phyloP scores from a whole-genome alignment of 2,113 vertebrate species.

The Notothenia coriiceps region DNA sequence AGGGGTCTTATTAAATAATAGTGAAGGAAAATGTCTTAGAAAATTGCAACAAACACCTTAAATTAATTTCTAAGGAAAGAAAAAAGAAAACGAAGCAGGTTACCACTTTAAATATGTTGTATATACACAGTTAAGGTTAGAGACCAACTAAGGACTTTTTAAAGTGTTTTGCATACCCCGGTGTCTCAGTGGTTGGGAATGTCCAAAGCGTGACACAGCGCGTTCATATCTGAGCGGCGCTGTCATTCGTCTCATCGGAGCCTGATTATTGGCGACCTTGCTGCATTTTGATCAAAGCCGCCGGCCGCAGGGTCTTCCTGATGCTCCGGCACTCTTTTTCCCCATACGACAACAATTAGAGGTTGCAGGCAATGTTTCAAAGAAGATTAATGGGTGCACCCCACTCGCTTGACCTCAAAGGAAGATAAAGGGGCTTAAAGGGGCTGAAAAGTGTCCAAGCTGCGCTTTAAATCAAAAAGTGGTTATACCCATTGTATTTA shows the following conservation, averaged over 20 bases:
- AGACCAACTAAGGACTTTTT: too few relatives aligned
- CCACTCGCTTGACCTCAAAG: conserved; percentile 82
- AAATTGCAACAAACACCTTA: too few relatives aligned
- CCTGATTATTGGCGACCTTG: conserved; percentile 36
- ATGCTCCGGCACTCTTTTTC: conserved; percentile 50
- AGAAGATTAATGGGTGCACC: conserved; percentile 50
- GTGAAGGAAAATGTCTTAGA: too few relatives aligned
- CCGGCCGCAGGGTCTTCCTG: conserved; percentile 38
- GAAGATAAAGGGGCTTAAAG: conserved; percentile 76
- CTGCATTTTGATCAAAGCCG: conserved; percentile 62
- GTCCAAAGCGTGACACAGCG: conserved; percentile 43
- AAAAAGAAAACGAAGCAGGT: too few relatives aligned
- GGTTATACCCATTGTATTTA: not conserved
- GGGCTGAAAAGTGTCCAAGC: conserved; percentile 41
- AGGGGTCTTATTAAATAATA: not conserved
- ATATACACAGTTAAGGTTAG: too few relatives aligned
- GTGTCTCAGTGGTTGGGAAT: conserved; percentile 57
- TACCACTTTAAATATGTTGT: too few relatives aligned
- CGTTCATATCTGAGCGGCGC: conserved; percentile 30
- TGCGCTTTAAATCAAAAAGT: not conserved
- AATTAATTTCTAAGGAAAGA: too few relatives aligned
- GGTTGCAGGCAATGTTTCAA: conserved; percentile 70
- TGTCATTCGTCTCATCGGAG: conserved; percentile 43
- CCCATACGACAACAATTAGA: conserved; percentile 76
- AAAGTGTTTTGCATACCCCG: not conserved